Evolutionary conservation across 2,113 vertebrate species (phyloP).

Genomic region (Oceanites oceanicus): DNA sequence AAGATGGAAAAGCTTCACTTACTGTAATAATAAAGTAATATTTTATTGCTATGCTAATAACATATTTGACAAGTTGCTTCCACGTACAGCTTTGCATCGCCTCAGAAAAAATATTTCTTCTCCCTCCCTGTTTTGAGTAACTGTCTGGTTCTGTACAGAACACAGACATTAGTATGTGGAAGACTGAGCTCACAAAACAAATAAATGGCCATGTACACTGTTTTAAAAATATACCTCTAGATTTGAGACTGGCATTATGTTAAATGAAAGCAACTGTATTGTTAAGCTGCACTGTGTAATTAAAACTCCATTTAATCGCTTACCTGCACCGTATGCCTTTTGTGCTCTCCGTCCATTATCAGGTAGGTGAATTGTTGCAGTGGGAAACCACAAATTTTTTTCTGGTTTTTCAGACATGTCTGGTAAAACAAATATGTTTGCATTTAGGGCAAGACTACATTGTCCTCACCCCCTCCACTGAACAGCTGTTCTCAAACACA

Average conservation of each 20-base stretch:
- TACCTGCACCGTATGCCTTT: rapidly evolving
- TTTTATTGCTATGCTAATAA: background rate
- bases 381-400: background rate
- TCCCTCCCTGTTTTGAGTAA: background rate
- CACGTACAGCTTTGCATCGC: background rate
- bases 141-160: background rate
- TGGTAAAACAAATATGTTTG: background rate
- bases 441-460: background rate
- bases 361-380: too few relatives aligned
- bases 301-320: background rate
- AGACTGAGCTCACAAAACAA: background rate
- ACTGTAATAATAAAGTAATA: background rate
- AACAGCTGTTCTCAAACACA: background rate
- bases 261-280: background rate
- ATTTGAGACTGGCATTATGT: background rate
- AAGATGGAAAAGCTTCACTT: background rate
- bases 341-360: background rate
- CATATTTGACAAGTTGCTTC: background rate
- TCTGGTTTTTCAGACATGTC: background rate
- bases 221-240: background rate
- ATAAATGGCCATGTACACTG: background rate
- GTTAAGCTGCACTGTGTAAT: background rate
- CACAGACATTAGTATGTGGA: background rate
- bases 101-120: background rate
- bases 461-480: background rate